These are phyloP conservation scores for Psittacula derbiana DNA, from an alignment of 2,797 vertebrate species.

Conservation along the genomic window DNA sequence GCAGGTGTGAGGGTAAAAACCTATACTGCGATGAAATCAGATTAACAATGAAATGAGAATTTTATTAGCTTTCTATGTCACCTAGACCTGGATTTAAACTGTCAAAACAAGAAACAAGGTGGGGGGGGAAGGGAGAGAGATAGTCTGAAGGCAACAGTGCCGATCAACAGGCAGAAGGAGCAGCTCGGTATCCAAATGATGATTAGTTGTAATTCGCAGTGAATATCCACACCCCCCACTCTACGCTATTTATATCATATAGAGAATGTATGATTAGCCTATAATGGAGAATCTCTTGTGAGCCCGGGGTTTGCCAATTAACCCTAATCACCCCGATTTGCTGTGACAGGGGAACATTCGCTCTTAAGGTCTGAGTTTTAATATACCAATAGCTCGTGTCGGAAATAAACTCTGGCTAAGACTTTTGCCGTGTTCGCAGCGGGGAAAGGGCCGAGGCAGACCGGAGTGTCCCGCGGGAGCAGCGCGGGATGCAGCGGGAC, in stretches of 20 bases:
- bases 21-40: conserved; percentile 78
- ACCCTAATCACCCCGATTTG: not conserved
- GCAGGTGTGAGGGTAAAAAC: conserved; percentile 91
- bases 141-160: conserved; percentile 52
- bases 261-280: not conserved
- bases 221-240: not conserved
- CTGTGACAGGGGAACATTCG: not conserved
- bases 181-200: conserved; percentile 23
- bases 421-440: too few species aligned
- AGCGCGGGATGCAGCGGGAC: not conserved
- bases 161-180: conserved; percentile 53
- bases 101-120: conserved; percentile 78
- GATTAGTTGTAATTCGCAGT: conserved; percentile 19
- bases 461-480: not conserved
- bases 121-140: not conserved
- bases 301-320: not conserved
- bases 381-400: not conserved
- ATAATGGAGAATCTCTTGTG: not conserved
- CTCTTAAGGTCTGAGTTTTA: not conserved
- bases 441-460: not conserved
- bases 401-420: not conserved
- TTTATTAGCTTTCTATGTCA: conserved; percentile 74
- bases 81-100: conserved; percentile 76
- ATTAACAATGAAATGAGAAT: conserved; percentile 82
- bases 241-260: not conserved